Percentiles rank a stretch among this genome's conserved stretches.
These are phyloP conservation scores for Ranitomeya imitator DNA, from an alignment of 2,113 vertebrate species.

Conservation along the genomic window DNA sequence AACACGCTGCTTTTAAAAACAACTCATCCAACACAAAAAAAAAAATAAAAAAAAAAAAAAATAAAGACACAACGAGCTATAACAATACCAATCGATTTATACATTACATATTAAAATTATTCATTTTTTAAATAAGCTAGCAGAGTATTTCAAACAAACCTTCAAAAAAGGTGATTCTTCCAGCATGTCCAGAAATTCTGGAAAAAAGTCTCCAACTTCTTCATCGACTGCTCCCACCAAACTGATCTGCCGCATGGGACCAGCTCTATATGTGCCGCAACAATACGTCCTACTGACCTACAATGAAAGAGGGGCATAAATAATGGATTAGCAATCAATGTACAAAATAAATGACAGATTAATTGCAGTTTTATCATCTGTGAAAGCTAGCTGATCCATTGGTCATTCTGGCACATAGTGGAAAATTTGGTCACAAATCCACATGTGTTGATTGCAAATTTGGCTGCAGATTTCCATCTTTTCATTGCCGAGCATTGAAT, in stretches of 20 bases:
- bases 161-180: conserved; percentile 97
- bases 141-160: conserved; percentile 70
- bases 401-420: too few relatives aligned
- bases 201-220: conserved; percentile 97
- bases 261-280: conserved; percentile 94
- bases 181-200: conserved; percentile 97
- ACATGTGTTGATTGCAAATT: too few relatives aligned
- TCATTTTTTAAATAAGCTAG: background rate
- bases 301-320: background rate
- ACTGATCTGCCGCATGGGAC: conserved; percentile 97
- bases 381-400: too few relatives aligned
- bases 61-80: background rate
- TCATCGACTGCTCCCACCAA: conserved; percentile 96
- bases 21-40: too few relatives aligned
- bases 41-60: too few relatives aligned
- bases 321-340: background rate
- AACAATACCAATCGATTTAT: too few relatives aligned
- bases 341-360: background rate
- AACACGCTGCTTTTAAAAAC: too few relatives aligned
- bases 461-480: too few relatives aligned
- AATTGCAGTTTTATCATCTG: background rate
- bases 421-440: too few relatives aligned
- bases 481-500: too few relatives aligned
- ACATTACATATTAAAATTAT: too few relatives aligned
- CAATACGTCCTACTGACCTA: conserved; percentile 95